Conservation (phyloP, 2,888 invertebrate genomes). For the Deroplatys truncata region DNA sequence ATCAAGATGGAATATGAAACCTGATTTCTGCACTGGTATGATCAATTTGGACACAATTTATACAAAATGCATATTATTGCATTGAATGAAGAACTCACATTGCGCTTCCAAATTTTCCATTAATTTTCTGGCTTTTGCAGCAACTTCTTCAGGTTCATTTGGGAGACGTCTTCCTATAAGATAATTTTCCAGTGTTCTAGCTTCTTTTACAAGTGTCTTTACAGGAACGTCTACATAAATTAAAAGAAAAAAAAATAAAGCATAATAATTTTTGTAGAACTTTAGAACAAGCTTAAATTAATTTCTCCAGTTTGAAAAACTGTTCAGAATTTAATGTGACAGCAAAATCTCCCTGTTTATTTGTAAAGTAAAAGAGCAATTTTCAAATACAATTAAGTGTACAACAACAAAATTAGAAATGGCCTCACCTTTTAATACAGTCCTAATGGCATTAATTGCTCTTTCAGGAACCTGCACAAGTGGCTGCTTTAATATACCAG, state of each 20-base stretch:
- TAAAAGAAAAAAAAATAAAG: neutral
- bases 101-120: slow-evolving; percentile 42
- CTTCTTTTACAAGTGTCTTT: slow-evolving; percentile 53
- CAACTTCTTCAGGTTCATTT: slow-evolving; percentile 54
- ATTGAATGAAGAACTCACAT: slow-evolving; percentile 31
- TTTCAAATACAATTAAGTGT: no score
- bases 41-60: no score
- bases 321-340: no score
- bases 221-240: slow-evolving; percentile 54
- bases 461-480: slow-evolving; percentile 56
- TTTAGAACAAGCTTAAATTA: no score
- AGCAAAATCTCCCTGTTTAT: no score
- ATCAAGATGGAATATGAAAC: no score
- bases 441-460: slow-evolving; percentile 54
- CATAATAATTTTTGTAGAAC: no score
- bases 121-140: slow-evolving; percentile 42
- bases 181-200: slow-evolving; percentile 54
- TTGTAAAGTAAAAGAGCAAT: no score
- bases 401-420: neutral
- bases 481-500: slow-evolving; percentile 59
- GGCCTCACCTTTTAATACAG: slow-evolving; percentile 48
- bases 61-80: neutral
- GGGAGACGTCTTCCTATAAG: slow-evolving; percentile 62
- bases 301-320: no score
- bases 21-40: no score